Evolutionary conservation across 1,140 invertebrate species (phyloP).

Genomic region (Thalassaphorura encarpata): DNA sequence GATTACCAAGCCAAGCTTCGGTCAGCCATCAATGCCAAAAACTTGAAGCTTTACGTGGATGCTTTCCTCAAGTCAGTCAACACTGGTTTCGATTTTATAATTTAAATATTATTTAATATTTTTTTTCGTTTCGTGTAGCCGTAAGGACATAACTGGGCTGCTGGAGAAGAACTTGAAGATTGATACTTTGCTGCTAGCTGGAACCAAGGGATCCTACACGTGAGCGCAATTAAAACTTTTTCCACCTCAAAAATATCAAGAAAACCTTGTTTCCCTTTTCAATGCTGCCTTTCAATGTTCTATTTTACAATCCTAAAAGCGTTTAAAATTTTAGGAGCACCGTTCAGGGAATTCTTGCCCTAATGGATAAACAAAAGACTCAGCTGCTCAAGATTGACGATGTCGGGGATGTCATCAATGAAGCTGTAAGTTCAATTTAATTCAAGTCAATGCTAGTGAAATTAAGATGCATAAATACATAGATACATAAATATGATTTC

Average conservation of each 20-base stretch:
- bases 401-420: conserved; percentile 65
- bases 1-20: conserved; percentile 68
- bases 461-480: conserved; percentile 23
- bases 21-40: conserved; percentile 68
- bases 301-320: too few relatives aligned
- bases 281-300: too few relatives aligned
- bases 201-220: conserved; percentile 66
- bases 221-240: too few relatives aligned
- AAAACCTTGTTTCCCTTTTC: too few relatives aligned
- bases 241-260: too few relatives aligned
- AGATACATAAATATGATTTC: conserved; percentile 12
- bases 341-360: conserved; percentile 56
- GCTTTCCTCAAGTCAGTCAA: conserved; percentile 69
- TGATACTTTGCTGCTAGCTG: conserved; percentile 70
- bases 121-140: conserved; percentile 40
- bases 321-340: too few relatives aligned
- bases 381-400: conserved; percentile 72
- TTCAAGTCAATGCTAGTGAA: neutral
- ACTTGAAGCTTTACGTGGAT: conserved; percentile 70
- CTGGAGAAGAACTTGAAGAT: conserved; percentile 54
- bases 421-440: conserved; percentile 50
- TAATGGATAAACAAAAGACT: conserved; percentile 67
- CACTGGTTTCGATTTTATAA: neutral
- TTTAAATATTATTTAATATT: neutral
- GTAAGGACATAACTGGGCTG: conserved; percentile 52